Evolutionary conservation across 2,797 vertebrate species (phyloP).

Genomic region (Leptoclinus maculatus): DNA sequence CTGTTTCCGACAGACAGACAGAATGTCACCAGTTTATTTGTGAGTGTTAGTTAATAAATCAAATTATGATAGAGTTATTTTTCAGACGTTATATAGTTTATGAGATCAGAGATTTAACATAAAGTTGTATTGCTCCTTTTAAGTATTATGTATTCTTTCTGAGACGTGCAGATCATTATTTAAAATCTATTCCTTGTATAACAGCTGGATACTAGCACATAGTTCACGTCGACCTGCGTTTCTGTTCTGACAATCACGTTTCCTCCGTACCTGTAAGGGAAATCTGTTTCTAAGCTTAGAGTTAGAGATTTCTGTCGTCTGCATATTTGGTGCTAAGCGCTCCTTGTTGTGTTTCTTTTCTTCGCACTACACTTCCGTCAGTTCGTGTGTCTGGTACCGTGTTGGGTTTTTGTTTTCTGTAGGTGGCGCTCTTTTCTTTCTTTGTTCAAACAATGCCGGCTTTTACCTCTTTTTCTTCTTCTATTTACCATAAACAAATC

Average conservation of each 20-base stretch:
- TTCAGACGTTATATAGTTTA: slow-evolving; percentile 72
- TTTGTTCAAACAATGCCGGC: neutral
- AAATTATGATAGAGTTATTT: slow-evolving; percentile 61
- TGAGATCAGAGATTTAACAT: slow-evolving; percentile 68
- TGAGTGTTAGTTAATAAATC: slow-evolving; percentile 24
- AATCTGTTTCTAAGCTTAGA: slow-evolving; percentile 25
- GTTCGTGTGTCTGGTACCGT: neutral
- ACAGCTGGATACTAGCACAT: slow-evolving; percentile 28
- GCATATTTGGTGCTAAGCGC: slow-evolving; percentile 48
- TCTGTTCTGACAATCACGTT: slow-evolving; percentile 71
- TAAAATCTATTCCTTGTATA: slow-evolving; percentile 41
- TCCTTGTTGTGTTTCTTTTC: slow-evolving; percentile 21
- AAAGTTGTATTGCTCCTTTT: slow-evolving; percentile 66
- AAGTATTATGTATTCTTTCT: slow-evolving; percentile 54
- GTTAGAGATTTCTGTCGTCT: slow-evolving; percentile 1
- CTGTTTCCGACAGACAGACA: slow-evolving; percentile 49
- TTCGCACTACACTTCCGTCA: neutral
- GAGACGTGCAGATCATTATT: slow-evolving; percentile 59
- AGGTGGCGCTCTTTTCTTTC: slow-evolving; percentile 17
- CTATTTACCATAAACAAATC: neutral
- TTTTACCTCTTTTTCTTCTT: slow-evolving; percentile 10
- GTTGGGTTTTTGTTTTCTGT: neutral
- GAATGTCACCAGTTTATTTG: slow-evolving; percentile 74
- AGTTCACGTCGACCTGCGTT: slow-evolving; percentile 32
- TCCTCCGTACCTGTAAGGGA: slow-evolving; percentile 18